Evolutionary conservation across 2,113 vertebrate species (phyloP), one percentile per base, ranked within the genome.

Genomic region (Silurus glanis): DNA sequence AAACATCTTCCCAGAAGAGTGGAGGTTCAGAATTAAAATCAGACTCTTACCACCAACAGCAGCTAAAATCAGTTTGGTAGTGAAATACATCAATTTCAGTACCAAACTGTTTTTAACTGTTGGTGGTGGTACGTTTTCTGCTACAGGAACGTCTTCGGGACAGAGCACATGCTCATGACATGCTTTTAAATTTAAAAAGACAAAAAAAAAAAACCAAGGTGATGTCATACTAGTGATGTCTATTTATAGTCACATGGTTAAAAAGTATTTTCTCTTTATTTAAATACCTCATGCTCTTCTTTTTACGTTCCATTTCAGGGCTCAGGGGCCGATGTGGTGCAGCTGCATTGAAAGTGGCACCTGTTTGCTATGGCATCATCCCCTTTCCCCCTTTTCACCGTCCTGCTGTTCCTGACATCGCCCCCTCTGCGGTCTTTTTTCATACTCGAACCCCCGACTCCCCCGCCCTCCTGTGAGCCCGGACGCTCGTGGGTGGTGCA

Each of bases 401-500:
- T 92, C 28, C 66, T 93, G 83, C 87, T 95, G 21, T 66, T 93
- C 49, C 61, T 95, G 82, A 88, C 79, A 21, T 66, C 92, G 56
- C 81, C 92, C 23, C 89, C 90, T 1, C 21, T 88, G 9, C 88
- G 61, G 3, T 9, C 90, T 8, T 90, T 80, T 7, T 89, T 80
- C 0, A 16, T 74, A 14, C 83, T 87, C 25, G 71, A 84, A 17
- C 80, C 16, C 86, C 89, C 64, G 19, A 83, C 21, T 76, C 53
- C 28, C 28, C 84, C 23, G 86, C 83, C 89, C 16, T n/a, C 93
- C 80, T 96, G 95, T 5, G 85, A 90, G 23, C 91, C 90, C 0
- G 87, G 89, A 74, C 94, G 95, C 80, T 96, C 93, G 0, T 99
- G 97, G 97, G 97, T 97, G 0, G 96, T 99, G 83, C 95, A 92